These are phyloP conservation scores for Falco novaeseelandiae DNA, from an alignment of 2,797 vertebrate genomes.

Conservation along the genomic window DNA sequence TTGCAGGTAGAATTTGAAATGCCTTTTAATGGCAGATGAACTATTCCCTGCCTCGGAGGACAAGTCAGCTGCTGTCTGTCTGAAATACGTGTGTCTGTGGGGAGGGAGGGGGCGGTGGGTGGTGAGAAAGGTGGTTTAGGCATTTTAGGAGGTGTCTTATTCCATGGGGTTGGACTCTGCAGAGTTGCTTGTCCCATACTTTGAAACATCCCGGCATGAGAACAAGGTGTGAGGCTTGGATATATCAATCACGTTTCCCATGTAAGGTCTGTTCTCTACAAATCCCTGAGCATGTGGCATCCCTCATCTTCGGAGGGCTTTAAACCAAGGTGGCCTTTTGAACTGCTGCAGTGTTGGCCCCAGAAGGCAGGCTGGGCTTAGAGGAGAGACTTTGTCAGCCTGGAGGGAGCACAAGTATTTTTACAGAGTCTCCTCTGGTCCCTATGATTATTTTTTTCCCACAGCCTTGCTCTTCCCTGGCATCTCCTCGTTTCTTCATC, in stretches of 20 bases:
- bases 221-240: background rate
- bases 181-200: background rate
- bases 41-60: background rate
- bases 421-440: background rate
- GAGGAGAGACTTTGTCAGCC: background rate
- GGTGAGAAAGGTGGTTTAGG: background rate
- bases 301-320: background rate
- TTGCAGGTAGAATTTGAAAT: slow-evolving; percentile 30
- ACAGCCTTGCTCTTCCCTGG: background rate
- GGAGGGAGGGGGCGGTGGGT: no score
- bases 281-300: background rate
- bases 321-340: background rate
- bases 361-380: background rate
- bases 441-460: background rate
- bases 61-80: background rate
- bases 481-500: background rate
- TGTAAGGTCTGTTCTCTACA: background rate
- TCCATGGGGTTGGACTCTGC: background rate
- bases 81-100: background rate
- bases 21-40: background rate
- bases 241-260: fast-evolving
- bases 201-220: background rate
- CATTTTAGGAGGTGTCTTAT: background rate
- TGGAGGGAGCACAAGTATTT: background rate
- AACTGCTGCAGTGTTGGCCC: background rate